Base-by-base conservation (phyloP, 1,140 invertebrate genomes). In the Heliconius eleuchia region DNA sequence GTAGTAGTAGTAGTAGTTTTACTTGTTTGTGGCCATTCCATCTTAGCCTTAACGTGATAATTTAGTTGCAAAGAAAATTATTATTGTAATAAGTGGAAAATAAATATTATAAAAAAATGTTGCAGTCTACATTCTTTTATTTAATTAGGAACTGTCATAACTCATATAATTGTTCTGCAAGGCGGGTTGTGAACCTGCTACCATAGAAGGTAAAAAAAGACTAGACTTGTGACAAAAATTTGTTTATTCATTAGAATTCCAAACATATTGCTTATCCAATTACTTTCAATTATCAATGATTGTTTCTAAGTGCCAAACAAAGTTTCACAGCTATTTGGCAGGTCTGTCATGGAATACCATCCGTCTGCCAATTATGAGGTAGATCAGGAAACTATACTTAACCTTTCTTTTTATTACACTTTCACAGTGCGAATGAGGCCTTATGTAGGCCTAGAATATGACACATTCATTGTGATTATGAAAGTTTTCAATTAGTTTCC, bases 341-440 rank as follows among this genome's bases (percentile, higher is more conserved):
- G 78, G 60, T 71, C 80, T 83, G 78, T 84, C 82, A 80, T 78
- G 71, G 52, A 71, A 76, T 79, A 73, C 52, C 79, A 74, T 85
- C 84, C 83, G 87, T 89, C 89, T 91, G 89, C 89, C 89, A 89
- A 91, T 89, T 92, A 23, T 23, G 91, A 92, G 91, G 91, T 92
- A 92, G 90, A 84, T 80, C 80, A 77, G 72, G 74, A 83, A 82
- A 80, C 74, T 83, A 79, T 80, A 71, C 73, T 77, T 81, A 71
- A 60, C n/a, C n/a, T 60, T 60, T 60, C 19, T 23, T 23, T 57
- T 60, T 23, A 19, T 27, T 23, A 60, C 55, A 60, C 55, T 55
- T 55, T 19, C 55, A 60, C 8, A 23, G n/a, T 66, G 60, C 60
- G 50, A 57, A 27, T 66, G 13, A 66, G 60, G 60, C 60, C 60